phyloP scores from a whole-genome alignment of 2,888 invertebrate species.

The Danaus chrysippus region DNA sequence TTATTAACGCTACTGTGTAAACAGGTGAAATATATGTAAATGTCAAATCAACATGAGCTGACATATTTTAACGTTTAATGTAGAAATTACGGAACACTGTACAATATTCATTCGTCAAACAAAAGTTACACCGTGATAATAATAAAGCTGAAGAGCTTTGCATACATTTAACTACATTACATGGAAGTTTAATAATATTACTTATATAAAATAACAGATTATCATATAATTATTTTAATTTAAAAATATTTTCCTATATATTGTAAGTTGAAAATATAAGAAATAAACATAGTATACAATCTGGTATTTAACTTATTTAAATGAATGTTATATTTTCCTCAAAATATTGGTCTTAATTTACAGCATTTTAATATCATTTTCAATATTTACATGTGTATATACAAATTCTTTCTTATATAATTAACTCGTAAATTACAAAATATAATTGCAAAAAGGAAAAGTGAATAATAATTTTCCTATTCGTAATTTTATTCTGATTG shows the following conservation, averaged over 20 bases:
- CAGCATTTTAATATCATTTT: no score
- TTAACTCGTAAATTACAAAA: background rate
- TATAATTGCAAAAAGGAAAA: background rate
- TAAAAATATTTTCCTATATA: no score
- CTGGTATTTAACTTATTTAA: no score
- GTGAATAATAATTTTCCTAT: background rate
- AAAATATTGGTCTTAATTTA: no score
- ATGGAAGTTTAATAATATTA: background rate
- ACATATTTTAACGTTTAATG: conserved; percentile 8
- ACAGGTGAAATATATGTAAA: no score
- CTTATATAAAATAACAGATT: background rate
- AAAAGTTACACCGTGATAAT: background rate
- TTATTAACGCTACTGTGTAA: no score
- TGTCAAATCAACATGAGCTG: no score
- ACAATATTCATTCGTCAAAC: conserved; percentile 6
- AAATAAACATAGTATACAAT: no score
- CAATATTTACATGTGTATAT: no score
- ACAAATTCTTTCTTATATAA: background rate
- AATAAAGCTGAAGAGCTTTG: background rate
- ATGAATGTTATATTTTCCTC: no score
- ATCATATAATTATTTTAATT: no score
- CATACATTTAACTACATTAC: background rate
- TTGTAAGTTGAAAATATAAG: no score
- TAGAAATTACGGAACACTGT: background rate
- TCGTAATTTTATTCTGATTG: background rate